Evolutionary conservation across 2,113 vertebrate species (phyloP).

Genomic region (Hemiscyllium ocellatum): DNA sequence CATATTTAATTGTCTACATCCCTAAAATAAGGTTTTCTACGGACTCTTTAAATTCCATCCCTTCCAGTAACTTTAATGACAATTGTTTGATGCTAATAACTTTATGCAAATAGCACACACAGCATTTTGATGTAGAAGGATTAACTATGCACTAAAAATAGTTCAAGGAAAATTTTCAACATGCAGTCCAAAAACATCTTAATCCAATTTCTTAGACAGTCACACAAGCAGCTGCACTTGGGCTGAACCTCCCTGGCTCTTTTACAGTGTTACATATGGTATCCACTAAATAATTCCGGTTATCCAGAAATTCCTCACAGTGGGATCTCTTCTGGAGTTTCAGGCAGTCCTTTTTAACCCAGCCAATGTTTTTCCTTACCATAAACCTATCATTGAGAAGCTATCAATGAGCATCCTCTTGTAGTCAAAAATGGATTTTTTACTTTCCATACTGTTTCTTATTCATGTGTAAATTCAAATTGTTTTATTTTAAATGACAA

Average conservation of each 20-base stretch:
- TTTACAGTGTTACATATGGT: neutral
- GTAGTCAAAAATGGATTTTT: neutral
- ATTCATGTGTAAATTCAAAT: neutral
- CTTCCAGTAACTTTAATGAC: neutral
- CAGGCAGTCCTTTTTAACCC: neutral
- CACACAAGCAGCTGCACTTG: slow-evolving; percentile 14
- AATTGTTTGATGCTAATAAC: neutral
- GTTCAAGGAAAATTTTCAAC: neutral
- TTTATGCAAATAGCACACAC: neutral
- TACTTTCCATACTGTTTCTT: neutral
- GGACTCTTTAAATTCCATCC: neutral
- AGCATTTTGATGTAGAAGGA: neutral
- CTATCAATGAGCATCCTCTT: neutral
- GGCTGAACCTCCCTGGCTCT: neutral
- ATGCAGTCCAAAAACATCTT: neutral
- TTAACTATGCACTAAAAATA: neutral
- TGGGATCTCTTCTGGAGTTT: neutral
- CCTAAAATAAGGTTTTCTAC: neutral
- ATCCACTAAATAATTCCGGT: neutral
- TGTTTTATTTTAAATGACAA: neutral
- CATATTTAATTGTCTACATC: neutral
- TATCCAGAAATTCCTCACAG: neutral
- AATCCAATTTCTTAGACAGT: neutral
- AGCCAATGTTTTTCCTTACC: neutral
- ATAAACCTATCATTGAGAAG: neutral